Base-by-base conservation (phyloP, 2,113 vertebrate genomes). In the Tychaedon coryphoeus region DNA sequence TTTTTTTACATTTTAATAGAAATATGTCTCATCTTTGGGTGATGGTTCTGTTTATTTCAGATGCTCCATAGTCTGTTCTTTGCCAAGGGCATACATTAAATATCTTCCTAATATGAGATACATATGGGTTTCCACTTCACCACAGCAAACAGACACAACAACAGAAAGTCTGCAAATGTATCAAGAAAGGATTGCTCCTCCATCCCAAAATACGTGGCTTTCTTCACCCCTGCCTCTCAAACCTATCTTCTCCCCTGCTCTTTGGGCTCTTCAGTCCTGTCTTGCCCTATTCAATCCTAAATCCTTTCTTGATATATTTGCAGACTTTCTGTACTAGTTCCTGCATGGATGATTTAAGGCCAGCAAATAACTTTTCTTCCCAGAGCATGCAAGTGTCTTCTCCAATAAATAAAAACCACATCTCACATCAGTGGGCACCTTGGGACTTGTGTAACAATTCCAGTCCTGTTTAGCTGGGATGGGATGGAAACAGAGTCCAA, bases 21-120 rank as follows among this genome's bases (percentile, higher is more conserved):
- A 93, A 42, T 42, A 16, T 51, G n/a, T 28, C 60, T 73, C 62
- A n/a, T 87, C 62, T 94, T 76, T 51, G 61, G 92, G 82, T 66
- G 69, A 76, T 24, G 14, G 33, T 34, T 94, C 53, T 94, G 61
- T 92, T 95, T 89, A 81, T 92, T 88, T 94, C 72, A 88, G 67
- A 83, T 83, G 57, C 75, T 92, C 71, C 43, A 4, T 58, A 60
- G 47, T 64, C 79, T 93, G 75, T 71, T 94, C 51, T 92, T 92
- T 94, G 92, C 94, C 95, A 72, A 92, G 89, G 93, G 92, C 89
- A 79, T 73, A 82, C 87, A 91, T 96, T 92, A 85, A 89, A 89
- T 91, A 79, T 79, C 50, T 87, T 72, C 36, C 38, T 85, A 69
- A 93, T 85, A 51, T 54, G 80, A 84, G 65, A 65, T 91, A 87